These are phyloP conservation scores for Calvadosia cruxmelitensis DNA, from an alignment of 30 jellyfish, hydroid and myxozoan genomes.

Conservation along the genomic window DNA sequence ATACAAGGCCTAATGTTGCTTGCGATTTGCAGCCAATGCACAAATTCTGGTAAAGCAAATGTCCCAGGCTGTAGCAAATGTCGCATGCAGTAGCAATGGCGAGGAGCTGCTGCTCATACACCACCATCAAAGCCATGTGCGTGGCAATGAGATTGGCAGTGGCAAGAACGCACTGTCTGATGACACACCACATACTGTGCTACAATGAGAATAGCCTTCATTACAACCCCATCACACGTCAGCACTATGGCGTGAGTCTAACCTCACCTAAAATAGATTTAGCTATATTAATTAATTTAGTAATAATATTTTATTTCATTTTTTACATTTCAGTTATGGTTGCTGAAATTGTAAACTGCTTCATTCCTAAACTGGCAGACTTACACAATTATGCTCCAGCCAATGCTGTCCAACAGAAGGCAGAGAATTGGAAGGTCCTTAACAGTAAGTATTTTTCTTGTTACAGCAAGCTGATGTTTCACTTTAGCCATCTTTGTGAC, in stretches of 20 bases:
- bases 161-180: neutral
- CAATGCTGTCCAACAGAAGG: constrained; percentile 51
- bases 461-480: too few relatives aligned
- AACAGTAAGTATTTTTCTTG: constrained; percentile 22
- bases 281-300: neutral
- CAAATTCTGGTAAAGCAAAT: too few relatives aligned
- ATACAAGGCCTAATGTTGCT: too few relatives aligned
- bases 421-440: constrained; percentile 78
- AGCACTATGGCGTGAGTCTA: too few relatives aligned
- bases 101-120: too few relatives aligned
- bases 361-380: constrained; percentile 71
- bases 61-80: too few relatives aligned
- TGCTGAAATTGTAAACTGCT: constrained; percentile 78
- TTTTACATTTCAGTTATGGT: constrained; percentile 50
- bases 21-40: too few relatives aligned
- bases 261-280: neutral
- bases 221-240: too few relatives aligned
- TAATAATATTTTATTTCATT: neutral
- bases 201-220: neutral
- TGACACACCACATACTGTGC: neutral
- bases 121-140: neutral
- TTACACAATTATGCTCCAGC: constrained; percentile 84
- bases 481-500: too few relatives aligned
- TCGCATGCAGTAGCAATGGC: too few relatives aligned
- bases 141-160: neutral